These are phyloP conservation scores for Chrysocyon brachyurus DNA, from an alignment of 2,797 vertebrate genomes.

Conservation along the genomic window DNA sequence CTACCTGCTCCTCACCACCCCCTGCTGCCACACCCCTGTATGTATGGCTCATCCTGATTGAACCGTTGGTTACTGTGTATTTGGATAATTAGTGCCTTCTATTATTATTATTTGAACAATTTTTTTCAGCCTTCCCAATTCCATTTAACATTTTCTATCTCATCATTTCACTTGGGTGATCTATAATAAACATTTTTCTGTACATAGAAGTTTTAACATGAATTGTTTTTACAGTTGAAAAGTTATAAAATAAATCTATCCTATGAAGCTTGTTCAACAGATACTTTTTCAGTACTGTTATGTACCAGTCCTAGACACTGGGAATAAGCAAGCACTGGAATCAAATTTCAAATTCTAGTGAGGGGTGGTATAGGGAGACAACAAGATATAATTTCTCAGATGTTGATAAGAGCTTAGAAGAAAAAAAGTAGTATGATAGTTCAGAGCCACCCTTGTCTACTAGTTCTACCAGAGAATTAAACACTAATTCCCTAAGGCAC, in stretches of 20 bases:
- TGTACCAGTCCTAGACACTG: background rate
- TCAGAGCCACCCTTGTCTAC: background rate
- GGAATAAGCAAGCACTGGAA: background rate
- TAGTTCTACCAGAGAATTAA: constrained; percentile 8
- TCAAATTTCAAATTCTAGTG: constrained; percentile 25
- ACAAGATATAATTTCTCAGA: background rate
- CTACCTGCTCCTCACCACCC: fast-evolving
- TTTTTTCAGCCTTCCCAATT: background rate
- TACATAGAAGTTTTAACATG: constrained; percentile 27
- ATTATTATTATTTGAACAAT: constrained; percentile 15
- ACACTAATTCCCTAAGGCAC: background rate
- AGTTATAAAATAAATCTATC: background rate
- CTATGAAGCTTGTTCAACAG: constrained; percentile 23
- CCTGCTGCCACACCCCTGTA: background rate
- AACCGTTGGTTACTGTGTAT: background rate
- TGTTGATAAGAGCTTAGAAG: background rate
- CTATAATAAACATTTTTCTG: background rate
- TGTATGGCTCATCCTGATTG: background rate
- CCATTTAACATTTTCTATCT: constrained; percentile 21
- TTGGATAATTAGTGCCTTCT: constrained; percentile 24
- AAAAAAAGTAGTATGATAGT: background rate
- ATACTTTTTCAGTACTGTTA: background rate
- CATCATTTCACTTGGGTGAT: background rate
- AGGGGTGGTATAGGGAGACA: background rate
- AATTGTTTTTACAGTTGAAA: constrained; percentile 4